Conservation (phyloP, 2,113 vertebrate species). For the Sylvicapra grimmia region DNA sequence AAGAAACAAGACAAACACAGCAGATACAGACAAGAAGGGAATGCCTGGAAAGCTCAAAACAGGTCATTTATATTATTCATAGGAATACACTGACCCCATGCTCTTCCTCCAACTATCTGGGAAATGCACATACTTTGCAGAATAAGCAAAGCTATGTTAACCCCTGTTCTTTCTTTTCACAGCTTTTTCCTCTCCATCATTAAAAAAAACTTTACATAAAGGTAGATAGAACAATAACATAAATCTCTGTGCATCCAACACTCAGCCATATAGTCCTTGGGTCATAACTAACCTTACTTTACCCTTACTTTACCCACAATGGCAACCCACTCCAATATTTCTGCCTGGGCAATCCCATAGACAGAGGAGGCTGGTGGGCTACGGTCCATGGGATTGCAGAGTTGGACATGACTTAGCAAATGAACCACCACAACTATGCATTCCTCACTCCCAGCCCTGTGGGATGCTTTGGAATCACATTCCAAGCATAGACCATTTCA, state of each 20-base stretch:
- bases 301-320: too few species aligned
- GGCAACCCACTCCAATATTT: background rate
- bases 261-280: background rate
- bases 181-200: background rate
- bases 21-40: background rate
- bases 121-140: slow-evolving; percentile 14
- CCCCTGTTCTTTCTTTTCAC: background rate
- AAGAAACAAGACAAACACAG: background rate
- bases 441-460: background rate
- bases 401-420: background rate
- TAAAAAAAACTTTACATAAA: background rate
- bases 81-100: background rate
- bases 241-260: background rate
- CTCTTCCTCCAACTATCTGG: slow-evolving; percentile 11
- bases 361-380: background rate
- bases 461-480: background rate
- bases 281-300: background rate
- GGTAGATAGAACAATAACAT: background rate
- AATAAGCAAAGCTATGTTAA: slow-evolving; percentile 48
- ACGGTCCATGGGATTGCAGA: background rate
- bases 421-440: background rate
- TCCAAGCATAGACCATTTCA: background rate
- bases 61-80: background rate
- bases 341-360: background rate
- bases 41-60: background rate